Evolutionary conservation across 37 sponge, comb jelly and placozoan species (phyloP), one percentile per base, ranked within the genome.

Genomic region (Cliona cf. orientalis): DNA sequence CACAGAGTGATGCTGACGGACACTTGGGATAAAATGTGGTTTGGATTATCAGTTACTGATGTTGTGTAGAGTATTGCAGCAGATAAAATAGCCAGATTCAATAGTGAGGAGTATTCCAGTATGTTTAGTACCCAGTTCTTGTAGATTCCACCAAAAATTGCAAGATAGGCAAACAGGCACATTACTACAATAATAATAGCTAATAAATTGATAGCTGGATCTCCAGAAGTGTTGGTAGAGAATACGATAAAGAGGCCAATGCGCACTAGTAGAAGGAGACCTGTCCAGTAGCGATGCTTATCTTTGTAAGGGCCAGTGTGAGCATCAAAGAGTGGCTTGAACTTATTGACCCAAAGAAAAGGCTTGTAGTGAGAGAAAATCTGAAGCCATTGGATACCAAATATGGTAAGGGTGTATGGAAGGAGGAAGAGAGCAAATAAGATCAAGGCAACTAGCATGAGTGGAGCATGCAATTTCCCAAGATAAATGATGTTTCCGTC

Each of bases 261-360:
- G n/a, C 81, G 58, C 5, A 45, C 43, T 5, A 80, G 70, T 2
- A 80, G 70, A 2, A 80, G 70, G 14, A 67, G n/a, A 31, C 81
- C 81, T 22, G 81, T 67, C 81, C 81, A 80, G 58, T 69, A 46
- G 9, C 66, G 41, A 35, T n/a, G 69, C 42, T 46, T 21, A 40
- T 35, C 38, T 40, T 80, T 69, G 58, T 80, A 80, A 17, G 81
- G 81, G 12, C 45, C 69, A 56, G 33, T 69, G 58, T 80, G 49
- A 11, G 81, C 70, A 67, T 80, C 81, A 46, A 69, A 38, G 44
- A 68, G 21, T 1, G 66, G 70, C 36, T 64, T 67, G 32, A 72
- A 28, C 32, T 21, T 72, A 42, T 28, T 39, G 7, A 72, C 55
- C 72, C 72, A 72, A 5, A 31, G 31, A 1, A n/a, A n/a, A n/a